Conservation (phyloP, 2,113 vertebrate species). For the Perognathus longimembris region DNA sequence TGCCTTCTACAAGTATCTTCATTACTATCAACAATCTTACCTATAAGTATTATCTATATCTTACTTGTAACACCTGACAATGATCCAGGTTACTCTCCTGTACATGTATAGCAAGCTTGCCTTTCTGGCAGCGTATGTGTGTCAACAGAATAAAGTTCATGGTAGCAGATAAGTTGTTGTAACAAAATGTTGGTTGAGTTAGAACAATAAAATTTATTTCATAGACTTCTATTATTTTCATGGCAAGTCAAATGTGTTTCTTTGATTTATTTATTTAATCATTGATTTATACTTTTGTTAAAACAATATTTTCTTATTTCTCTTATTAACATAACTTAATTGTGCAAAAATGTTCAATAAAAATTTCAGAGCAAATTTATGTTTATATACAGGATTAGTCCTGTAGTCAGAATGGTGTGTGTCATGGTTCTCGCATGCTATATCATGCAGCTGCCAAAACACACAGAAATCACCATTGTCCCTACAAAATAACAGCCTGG, state of each 20-base stretch:
- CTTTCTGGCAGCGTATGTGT: background rate
- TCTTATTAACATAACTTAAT: too few relatives aligned
- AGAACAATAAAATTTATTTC: constrained; percentile 26
- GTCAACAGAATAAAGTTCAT: constrained; percentile 17
- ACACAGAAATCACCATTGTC: constrained; percentile 27
- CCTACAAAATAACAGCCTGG: constrained; percentile 50
- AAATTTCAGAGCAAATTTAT: background rate
- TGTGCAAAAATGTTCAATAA: too few relatives aligned
- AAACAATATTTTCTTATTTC: too few relatives aligned
- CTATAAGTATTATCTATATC: background rate
- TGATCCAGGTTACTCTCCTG: background rate
- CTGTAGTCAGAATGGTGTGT: background rate
- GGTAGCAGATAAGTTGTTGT: constrained; percentile 79
- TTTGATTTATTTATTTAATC: background rate
- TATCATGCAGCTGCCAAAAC: background rate
- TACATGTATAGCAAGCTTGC: background rate
- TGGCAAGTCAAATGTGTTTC: constrained; percentile 17
- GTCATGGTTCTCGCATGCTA: background rate
- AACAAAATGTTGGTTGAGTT: constrained; percentile 70
- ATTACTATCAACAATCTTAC: too few relatives aligned
- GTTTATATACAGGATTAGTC: background rate
- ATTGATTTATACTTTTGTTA: too few relatives aligned
- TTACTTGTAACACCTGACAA: background rate
- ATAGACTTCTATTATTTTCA: constrained; percentile 19
- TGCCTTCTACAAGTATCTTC: too few relatives aligned